A percentile compares a stretch with the other conserved stretches of the same genome.
phyloP scores from a whole-genome alignment of 2,797 vertebrate species.

The Ptychobarbus kaznakovi region DNA sequence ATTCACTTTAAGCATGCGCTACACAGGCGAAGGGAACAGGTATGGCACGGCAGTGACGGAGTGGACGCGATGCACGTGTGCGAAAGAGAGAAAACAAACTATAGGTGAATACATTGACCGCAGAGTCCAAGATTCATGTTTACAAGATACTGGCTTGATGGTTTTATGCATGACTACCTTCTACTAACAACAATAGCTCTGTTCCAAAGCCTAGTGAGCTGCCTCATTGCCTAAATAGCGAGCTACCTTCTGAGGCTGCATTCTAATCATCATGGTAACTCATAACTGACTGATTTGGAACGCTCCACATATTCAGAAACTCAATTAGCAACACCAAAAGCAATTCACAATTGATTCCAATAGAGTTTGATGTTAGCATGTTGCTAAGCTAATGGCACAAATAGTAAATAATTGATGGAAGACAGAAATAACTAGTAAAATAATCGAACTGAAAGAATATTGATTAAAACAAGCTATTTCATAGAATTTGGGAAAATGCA shows the following conservation, averaged over 20 bases:
- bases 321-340: neutral
- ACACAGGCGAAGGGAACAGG: slow-evolving; percentile 37
- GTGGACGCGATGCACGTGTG: neutral
- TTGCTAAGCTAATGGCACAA: neutral
- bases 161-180: slow-evolving; percentile 27
- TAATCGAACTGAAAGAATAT: neutral
- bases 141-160: slow-evolving; percentile 10
- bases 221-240: slow-evolving; percentile 4
- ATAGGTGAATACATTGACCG: neutral
- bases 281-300: neutral
- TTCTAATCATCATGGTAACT: slow-evolving; percentile 10
- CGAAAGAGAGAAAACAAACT: neutral
- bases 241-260: slow-evolving; percentile 3
- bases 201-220: slow-evolving; percentile 8
- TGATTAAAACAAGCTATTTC: neutral
- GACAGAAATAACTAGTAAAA: neutral
- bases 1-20: slow-evolving; percentile 47
- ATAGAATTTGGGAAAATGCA: neutral
- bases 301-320: neutral
- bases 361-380: slow-evolving; percentile 4
- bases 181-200: slow-evolving; percentile 11
- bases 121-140: slow-evolving; percentile 4
- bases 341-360: neutral
- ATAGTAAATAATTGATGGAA: neutral
- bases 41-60: slow-evolving; percentile 2